phyloP scores from a whole-genome alignment of 1,140 invertebrate species.

The Adoxophyes honmai region DNA sequence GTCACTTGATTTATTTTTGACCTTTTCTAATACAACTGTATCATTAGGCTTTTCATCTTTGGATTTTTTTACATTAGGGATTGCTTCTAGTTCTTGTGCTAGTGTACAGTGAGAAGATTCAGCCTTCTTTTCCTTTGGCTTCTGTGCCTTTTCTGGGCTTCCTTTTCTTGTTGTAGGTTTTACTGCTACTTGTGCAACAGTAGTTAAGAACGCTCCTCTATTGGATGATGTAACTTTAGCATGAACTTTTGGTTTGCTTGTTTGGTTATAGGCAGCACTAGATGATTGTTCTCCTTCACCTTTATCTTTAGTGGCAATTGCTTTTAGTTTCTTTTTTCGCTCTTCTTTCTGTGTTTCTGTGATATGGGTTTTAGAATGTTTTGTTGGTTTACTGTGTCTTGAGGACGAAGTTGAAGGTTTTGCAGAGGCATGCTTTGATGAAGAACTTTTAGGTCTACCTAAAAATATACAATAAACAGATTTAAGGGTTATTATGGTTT shows the following conservation, averaged over 20 bases:
- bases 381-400: conserved; percentile 25
- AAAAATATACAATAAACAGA: conserved; percentile 19
- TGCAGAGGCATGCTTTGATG: background rate
- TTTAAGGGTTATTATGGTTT: no score
- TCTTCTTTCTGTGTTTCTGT: conserved; percentile 57
- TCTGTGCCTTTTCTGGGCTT: conserved; percentile 15
- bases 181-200: conserved; percentile 26
- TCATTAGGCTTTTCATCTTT: conserved; percentile 23
- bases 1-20: conserved; percentile 22
- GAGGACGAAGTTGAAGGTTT: conserved; percentile 15
- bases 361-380: conserved; percentile 38
- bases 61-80: conserved; percentile 3
- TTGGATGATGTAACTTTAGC: conserved; percentile 52
- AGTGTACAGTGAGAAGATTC: background rate
- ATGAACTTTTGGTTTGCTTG: conserved; percentile 25
- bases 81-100: background rate
- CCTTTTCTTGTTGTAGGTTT: conserved; percentile 37
- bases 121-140: conserved; percentile 14
- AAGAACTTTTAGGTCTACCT: conserved; percentile 34
- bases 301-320: conserved; percentile 59
- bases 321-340: conserved; percentile 58
- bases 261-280: conserved; percentile 22
- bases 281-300: conserved; percentile 19
- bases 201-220: conserved; percentile 51
- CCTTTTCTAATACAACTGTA: conserved; percentile 9